Evolutionary conservation across 1,140 invertebrate species (phyloP), one percentile per base, ranked within the genome.

Genomic region (Helicorthomorpha holstii): DNA sequence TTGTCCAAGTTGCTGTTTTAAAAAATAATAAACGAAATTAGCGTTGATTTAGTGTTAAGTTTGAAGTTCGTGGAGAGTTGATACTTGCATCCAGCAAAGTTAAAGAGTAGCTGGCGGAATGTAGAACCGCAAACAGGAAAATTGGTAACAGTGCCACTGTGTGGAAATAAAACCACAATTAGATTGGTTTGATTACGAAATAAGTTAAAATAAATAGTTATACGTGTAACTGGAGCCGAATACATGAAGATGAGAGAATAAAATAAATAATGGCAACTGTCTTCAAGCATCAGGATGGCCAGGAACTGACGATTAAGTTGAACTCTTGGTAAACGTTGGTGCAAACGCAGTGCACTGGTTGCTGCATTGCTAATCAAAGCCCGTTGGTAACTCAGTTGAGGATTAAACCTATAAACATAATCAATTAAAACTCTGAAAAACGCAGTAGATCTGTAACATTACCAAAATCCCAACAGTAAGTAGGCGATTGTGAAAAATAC

Each of bases 201-300:
- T 24, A 24, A 44, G 34, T 46, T 45, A 24, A 7, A 47, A 2
- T 27, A 42, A 23, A 43, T 71, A 75, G 73, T 69, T 67, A 85
- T 88, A 91, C 85, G 73, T 57, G 89, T 80, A 47, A 92, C 79
- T 25, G 92, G 90, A 49, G 81, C 73, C 29, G 82, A 82, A 67
- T 85, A 91, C 56, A 95, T 73, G 66, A 97, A 97, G 59, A 96
- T 89, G 46, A 95, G 66, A 12, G 88, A 88, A 68, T 85, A 98
- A 65, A 96, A 79, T 49, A 98, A 72, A 65, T 98, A 97, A 67
- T 98, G 94, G 58, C 85, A 91, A 52, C 89, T 93, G 71, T 98
- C 94, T 69, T 98, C 94, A 42, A 80, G 60, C 55, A 95, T 72
- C 51, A 98, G 66, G 4, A 73, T 66, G 12, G 75, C 71, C 27